These are phyloP conservation scores for Macrophya alboannulata DNA, from an alignment of 2,888 invertebrate genomes.

Conservation along the genomic window DNA sequence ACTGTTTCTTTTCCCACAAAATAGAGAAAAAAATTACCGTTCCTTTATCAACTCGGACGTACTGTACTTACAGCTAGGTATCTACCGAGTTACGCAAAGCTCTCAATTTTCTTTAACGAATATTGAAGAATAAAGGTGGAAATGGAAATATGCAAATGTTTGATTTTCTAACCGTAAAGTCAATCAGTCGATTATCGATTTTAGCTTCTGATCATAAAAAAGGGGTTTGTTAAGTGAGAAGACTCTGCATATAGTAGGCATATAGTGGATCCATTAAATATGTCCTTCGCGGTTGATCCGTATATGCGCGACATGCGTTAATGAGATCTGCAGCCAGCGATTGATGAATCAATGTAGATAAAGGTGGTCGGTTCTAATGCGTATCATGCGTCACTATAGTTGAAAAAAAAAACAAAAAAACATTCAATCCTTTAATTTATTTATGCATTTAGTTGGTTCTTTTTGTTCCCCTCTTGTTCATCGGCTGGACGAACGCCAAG, in stretches of 20 bases:
- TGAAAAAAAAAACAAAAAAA: no score
- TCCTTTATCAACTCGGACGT: no score
- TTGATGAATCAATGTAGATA: constrained; percentile 1
- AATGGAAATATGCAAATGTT: neutral
- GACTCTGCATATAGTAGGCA: neutral
- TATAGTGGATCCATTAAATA: constrained; percentile 32
- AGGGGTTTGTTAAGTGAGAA: neutral
- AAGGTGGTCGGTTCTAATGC: constrained; percentile 3
- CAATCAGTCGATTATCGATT: neutral
- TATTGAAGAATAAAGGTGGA: neutral
- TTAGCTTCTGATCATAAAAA: neutral
- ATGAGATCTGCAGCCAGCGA: constrained; percentile 24
- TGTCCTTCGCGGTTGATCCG: constrained; percentile 19
- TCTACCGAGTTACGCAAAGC: neutral
- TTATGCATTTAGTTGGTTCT: neutral
- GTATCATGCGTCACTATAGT: no score
- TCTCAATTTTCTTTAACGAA: neutral
- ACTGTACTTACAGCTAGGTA: no score
- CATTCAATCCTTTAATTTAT: constrained; percentile 7
- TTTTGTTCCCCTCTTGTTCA: neutral
- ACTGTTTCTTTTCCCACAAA: neutral
- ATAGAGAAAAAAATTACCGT: neutral
- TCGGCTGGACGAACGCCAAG: constrained; percentile 32
- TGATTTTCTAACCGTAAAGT: neutral
- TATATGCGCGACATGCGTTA: neutral